phyloP scores from a whole-genome alignment of 2,113 vertebrate genomes.

The Lampris incognitus region DNA sequence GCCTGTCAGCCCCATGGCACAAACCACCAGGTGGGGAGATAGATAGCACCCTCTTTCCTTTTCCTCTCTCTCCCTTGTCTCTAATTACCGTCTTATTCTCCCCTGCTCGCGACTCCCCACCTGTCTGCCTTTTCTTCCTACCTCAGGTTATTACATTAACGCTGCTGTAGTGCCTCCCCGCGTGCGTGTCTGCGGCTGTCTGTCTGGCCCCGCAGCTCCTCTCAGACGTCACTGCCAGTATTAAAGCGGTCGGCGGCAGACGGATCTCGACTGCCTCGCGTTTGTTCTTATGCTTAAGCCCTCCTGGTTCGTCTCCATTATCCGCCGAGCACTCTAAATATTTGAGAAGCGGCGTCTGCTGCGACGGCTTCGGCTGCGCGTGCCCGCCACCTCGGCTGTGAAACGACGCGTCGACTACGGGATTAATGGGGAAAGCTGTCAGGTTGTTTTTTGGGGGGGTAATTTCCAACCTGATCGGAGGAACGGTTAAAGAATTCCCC shows the following conservation, averaged over 20 bases:
- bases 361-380: no score
- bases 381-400: no score
- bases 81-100: neutral
- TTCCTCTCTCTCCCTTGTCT: neutral
- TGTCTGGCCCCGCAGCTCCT: neutral
- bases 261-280: no score
- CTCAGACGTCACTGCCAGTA: conserved; percentile 13
- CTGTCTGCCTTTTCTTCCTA: neutral
- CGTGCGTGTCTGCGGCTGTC: neutral
- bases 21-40: conserved; percentile 39
- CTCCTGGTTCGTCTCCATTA: no score
- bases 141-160: neutral
- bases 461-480: conserved; percentile 14
- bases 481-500: no score
- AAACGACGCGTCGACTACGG: no score
- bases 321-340: no score
- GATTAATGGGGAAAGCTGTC: no score
- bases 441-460: neutral
- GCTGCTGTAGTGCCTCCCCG: neutral
- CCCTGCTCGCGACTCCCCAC: neutral
- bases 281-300: no score
- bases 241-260: neutral
- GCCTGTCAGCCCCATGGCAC: conserved; percentile 20
- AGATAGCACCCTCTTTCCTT: conserved; percentile 1
- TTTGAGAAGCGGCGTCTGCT: no score